Evolutionary conservation across 37 sponge, comb jelly and placozoan genomes (phyloP).

Genomic region (Halichondria panicea): DNA sequence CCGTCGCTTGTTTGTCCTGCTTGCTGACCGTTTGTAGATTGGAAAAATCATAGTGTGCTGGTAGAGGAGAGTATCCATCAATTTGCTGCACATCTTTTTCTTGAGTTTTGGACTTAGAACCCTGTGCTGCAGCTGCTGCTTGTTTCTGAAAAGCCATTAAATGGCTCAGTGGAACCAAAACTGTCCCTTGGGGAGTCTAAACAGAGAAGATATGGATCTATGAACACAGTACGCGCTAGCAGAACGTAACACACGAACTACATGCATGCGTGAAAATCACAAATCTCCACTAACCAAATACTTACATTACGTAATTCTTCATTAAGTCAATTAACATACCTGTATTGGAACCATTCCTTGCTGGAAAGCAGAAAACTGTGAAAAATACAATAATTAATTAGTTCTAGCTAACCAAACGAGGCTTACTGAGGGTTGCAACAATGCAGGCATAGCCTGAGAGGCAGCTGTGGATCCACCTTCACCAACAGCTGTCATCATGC

Average conservation of each 20-base stretch:
- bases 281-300: not conserved
- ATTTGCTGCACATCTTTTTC: slow-evolving; percentile 13
- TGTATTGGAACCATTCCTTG: slow-evolving; percentile 24
- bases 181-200: slow-evolving; percentile 43
- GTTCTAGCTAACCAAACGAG: too few relatives aligned
- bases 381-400: not conserved
- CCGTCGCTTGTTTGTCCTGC: too few relatives aligned
- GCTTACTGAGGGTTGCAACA: too few relatives aligned
- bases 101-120: not conserved
- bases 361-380: slow-evolving; percentile 4
- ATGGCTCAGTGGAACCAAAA: slow-evolving; percentile 22
- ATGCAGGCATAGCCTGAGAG: too few relatives aligned
- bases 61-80: slow-evolving; percentile 20
- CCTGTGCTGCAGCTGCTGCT: not conserved
- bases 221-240: slow-evolving; percentile 1
- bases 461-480: too few relatives aligned
- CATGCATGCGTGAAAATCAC: not conserved
- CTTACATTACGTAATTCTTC: not conserved
- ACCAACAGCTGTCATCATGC: too few relatives aligned
- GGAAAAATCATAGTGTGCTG: not conserved
- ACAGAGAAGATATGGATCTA: not conserved
- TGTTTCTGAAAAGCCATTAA: slow-evolving; percentile 35
- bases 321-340: slow-evolving; percentile 3
- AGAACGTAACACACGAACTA: not conserved
- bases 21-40: not conserved